Evolutionary conservation across 1,140 invertebrate genomes (phyloP).

Genomic region (Arctopsyche grandis): DNA sequence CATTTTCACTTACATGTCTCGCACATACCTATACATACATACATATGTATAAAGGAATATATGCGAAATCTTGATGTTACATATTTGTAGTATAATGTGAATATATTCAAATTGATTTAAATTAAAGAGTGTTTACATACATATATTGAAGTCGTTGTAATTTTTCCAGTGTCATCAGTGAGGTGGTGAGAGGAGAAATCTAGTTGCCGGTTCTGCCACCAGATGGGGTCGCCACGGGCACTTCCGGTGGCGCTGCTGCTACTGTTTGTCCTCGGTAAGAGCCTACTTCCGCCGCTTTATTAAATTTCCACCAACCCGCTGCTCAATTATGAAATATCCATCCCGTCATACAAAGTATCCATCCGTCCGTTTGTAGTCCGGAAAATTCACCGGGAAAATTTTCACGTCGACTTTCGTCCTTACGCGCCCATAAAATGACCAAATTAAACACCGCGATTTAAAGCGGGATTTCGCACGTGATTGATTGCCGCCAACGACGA

Average conservation of each 20-base stretch:
- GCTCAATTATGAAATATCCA: conserved; percentile 39
- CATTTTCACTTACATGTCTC: no score
- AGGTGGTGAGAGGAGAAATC: background rate
- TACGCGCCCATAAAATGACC: background rate
- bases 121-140: no score
- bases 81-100: no score
- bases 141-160: no score
- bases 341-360: background rate
- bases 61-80: no score
- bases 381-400: background rate
- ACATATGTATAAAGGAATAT: no score
- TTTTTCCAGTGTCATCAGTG: background rate
- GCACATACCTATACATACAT: no score
- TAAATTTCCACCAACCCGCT: conserved; percentile 41
- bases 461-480: conserved; percentile 26
- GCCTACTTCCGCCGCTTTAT: conserved; percentile 49
- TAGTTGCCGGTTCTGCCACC: conserved; percentile 46
- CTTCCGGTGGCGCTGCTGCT: conserved; percentile 48
- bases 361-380: background rate
- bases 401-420: background rate
- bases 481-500: conserved; percentile 12
- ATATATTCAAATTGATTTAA: no score
- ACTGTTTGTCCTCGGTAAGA: conserved; percentile 52
- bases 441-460: conserved; percentile 28
- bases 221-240: conserved; percentile 49